A percentile compares a stretch with the other conserved stretches of the same genome.
Conservation (phyloP, 1,140 invertebrate genomes). For the Oscheius sp. region DNA sequence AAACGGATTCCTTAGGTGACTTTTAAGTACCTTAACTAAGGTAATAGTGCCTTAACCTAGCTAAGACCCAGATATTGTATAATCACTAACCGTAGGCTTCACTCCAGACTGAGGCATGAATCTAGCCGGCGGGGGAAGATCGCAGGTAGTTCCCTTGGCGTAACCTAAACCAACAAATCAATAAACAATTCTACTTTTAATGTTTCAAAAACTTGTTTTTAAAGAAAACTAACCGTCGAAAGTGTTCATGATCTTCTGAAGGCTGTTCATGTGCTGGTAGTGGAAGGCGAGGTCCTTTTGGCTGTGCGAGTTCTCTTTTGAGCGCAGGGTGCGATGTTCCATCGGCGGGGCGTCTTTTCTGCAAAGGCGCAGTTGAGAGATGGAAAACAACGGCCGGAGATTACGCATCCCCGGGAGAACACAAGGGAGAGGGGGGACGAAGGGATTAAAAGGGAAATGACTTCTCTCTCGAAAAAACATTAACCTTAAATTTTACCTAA, state of each 20-base stretch:
- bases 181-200: too few relatives aligned
- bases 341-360: conserved; percentile 5
- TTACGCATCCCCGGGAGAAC: too few relatives aligned
- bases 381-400: too few relatives aligned
- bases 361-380: background rate
- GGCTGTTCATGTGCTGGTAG: conserved; percentile 13
- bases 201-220: too few relatives aligned
- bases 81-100: background rate
- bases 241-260: conserved; percentile 14
- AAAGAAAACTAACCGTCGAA: conserved; percentile 7
- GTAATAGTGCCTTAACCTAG: background rate
- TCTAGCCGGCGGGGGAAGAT: background rate
- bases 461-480: too few relatives aligned
- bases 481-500: too few relatives aligned
- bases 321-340: background rate
- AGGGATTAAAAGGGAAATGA: too few relatives aligned
- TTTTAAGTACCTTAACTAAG: too few relatives aligned
- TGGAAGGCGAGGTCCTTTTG: conserved; percentile 18
- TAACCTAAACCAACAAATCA: background rate
- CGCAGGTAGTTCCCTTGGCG: background rate
- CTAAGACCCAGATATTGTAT: background rate
- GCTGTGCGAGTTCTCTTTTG: background rate
- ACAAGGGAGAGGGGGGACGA: too few relatives aligned
- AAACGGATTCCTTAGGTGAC: too few relatives aligned
- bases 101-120: background rate